phyloP scores from a whole-genome alignment of 2,113 vertebrate genomes.

The Zeus faber region DNA sequence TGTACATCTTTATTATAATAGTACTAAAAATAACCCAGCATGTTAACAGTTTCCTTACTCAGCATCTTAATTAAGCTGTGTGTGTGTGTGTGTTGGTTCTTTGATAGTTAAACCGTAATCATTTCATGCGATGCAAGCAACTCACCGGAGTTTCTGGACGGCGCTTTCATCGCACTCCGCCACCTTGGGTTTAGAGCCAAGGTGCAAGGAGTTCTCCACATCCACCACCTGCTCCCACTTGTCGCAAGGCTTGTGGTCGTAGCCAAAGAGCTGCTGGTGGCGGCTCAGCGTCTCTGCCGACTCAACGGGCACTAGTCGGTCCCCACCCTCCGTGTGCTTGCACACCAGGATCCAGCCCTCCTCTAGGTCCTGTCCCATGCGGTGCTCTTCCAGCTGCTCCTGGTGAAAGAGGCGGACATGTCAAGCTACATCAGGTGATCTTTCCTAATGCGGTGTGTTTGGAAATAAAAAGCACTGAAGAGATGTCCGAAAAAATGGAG shows the following conservation, averaged over 20 bases:
- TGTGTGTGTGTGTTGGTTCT: too few species aligned
- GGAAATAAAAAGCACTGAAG: neutral
- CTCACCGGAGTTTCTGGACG: conserved; percentile 87
- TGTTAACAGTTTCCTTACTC: too few species aligned
- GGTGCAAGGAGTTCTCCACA: conserved; percentile 82
- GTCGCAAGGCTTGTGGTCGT: conserved; percentile 88
- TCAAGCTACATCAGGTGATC: neutral
- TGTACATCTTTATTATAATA: too few species aligned
- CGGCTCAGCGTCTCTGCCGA: conserved; percentile 83
- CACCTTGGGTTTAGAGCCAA: conserved; percentile 82
- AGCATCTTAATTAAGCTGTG: too few species aligned
- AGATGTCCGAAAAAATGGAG: neutral
- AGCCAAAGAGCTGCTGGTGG: conserved; percentile 92
- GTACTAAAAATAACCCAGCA: too few species aligned
- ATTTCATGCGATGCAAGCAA: conserved; percentile 61
- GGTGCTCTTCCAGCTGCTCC: conserved; percentile 92
- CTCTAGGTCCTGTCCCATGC: conserved; percentile 80
- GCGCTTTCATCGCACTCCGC: conserved; percentile 81
- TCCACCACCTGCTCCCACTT: conserved; percentile 97
- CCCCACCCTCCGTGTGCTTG: conserved; percentile 89
- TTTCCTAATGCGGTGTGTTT: neutral
- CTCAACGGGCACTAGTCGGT: conserved; percentile 89
- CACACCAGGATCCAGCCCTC: conserved; percentile 94
- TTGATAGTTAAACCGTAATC: too few species aligned
- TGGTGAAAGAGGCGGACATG: conserved; percentile 40